Evolutionary conservation across 2,113 vertebrate species (phyloP).

Genomic region (Chrysemys picta): DNA sequence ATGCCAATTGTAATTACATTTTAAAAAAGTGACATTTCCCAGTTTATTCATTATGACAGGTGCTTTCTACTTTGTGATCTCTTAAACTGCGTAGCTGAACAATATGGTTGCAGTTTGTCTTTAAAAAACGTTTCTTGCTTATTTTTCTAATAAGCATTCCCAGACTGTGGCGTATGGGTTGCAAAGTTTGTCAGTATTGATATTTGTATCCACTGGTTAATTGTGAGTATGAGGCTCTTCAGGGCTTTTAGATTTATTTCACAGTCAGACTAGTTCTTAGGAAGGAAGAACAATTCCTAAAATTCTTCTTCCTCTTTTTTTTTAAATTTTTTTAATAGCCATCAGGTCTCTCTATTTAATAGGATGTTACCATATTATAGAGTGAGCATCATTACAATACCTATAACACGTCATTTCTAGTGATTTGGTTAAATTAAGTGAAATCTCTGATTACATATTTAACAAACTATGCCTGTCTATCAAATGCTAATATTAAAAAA

Average conservation of each 20-base stretch:
- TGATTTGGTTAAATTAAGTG: not conserved
- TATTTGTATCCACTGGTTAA: not conserved
- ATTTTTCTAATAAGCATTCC: not conserved
- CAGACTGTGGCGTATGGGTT: not conserved
- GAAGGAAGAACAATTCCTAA: not conserved
- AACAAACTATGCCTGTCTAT: not conserved
- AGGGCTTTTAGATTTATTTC: not conserved
- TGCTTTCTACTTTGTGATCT: not conserved
- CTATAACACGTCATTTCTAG: not conserved
- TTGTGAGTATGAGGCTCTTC: not conserved
- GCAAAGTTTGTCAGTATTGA: not conserved
- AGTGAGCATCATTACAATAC: not conserved
- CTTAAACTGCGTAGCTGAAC: not conserved
- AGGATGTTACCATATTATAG: not conserved
- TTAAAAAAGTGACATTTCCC: not conserved
- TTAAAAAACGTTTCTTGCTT: not conserved
- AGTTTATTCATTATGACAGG: not conserved
- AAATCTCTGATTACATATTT: not conserved
- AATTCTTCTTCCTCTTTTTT: not conserved
- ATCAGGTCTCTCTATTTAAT: not conserved
- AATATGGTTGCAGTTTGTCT: not conserved
- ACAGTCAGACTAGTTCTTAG: not conserved
- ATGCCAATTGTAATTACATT: not conserved
- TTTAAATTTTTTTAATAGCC: not conserved
- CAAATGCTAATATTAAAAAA: not conserved